Conservation (phyloP, 1,140 invertebrate species). For the Bilobella aurantiaca region DNA sequence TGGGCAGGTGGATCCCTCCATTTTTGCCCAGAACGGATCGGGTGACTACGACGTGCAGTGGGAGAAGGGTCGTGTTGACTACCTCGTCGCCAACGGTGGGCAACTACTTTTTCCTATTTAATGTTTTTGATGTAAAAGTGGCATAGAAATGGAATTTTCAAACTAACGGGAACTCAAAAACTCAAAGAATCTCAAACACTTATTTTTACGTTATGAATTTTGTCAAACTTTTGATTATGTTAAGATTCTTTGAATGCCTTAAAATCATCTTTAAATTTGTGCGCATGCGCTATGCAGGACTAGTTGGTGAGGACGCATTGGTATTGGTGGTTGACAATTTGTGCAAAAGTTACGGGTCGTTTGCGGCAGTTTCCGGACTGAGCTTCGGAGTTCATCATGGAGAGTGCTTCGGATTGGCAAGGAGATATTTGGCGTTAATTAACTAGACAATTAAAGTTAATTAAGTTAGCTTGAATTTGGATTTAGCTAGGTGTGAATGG, state of each 20-base stretch:
- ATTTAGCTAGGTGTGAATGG: slow-evolving; percentile 37
- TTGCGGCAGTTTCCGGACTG: not conserved
- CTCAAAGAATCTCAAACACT: too few relatives aligned
- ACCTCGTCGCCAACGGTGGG: too few relatives aligned
- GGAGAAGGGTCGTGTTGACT: too few relatives aligned
- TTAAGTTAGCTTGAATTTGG: not conserved
- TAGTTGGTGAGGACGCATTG: not conserved
- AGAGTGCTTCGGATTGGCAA: not conserved
- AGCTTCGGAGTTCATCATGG: not conserved
- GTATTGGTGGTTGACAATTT: not conserved
- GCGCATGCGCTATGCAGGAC: too few relatives aligned
- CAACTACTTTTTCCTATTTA: too few relatives aligned
- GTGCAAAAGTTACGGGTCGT: not conserved
- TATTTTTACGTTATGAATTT: too few relatives aligned
- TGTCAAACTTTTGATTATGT: too few relatives aligned
- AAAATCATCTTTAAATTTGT: too few relatives aligned
- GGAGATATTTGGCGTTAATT: not conserved
- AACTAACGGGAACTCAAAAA: not conserved
- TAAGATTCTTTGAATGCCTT: too few relatives aligned
- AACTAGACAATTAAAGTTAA: not conserved
- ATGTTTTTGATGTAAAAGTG: not conserved
- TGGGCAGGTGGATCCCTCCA: too few relatives aligned
- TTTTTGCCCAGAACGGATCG: too few relatives aligned
- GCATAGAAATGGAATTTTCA: not conserved
- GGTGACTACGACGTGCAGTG: too few relatives aligned